Base-by-base conservation (phyloP, 2,113 vertebrate genomes). In the Rissa tridactyla region DNA sequence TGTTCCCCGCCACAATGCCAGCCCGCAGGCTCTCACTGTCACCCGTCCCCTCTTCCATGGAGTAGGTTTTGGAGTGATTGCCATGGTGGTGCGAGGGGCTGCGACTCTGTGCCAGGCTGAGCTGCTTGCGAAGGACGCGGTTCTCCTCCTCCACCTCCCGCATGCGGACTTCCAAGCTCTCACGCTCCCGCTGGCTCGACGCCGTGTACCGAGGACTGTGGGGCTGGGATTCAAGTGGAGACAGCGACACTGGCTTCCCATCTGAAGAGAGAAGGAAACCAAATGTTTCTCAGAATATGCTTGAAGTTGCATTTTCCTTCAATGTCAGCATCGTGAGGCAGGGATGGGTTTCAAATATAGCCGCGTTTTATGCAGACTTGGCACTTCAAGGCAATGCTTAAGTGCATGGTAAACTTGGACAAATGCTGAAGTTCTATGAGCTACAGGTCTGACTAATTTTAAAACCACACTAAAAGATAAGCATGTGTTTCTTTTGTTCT, bases 131-230 rank as follows among this genome's bases (percentile, higher is more conserved):
- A 34, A 99, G 98, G 0, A 96, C 98, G 0, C 98, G 98, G 98
- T 99, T 99, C 97, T 99, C 99, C 90, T 99, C 99, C 97, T 99
- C 99, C 96, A 99, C 99, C 75, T 99, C 99, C 4, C 99, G 99
- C 70, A 99, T 95, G 3, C 99, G 98, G 75, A 99, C 98, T 90
- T 99, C 99, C 97, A 99, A 96, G 90, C 98, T 99, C 96, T 99
- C 99, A 0, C 98, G 98, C 84, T 99, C 99, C 32, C 98, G 97
- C n/a, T 97, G 98, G 92, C 98, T 98, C 3, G 98, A 98, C 6
- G 97, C 98, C 0, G 97, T 85, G 47, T 98, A 98, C 64, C 97
- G 97, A 17, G 98, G 98, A 47, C 98, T 98, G 66, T 99, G 98
- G 2, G 99, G 97, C 97, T 99, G 99, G 32, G 98, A 97, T 91